Base-by-base conservation (phyloP, 2,797 vertebrate species). In the Champsocephalus gunnari region DNA sequence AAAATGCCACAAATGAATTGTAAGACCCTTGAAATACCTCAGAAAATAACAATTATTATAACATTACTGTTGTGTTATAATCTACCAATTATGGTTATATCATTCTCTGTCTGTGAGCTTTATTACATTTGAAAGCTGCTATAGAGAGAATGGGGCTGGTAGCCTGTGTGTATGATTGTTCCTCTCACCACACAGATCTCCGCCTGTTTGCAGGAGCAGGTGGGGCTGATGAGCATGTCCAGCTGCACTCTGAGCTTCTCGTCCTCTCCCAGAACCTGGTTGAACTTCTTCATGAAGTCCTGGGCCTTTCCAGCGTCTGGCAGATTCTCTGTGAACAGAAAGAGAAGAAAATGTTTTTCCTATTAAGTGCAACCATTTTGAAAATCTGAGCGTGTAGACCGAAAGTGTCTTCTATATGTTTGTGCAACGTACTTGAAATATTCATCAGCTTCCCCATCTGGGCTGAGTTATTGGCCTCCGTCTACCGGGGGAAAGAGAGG, bases 281-380 rank as follows among this genome's bases (percentile, higher is more conserved):
- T 99, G 89, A 99, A 99, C 89, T 96, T 99, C 92, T 99, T 99
- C 95, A 99, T 98, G 93, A 99, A 99, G 94, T 99, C 97, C 92
- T 99, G 98, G 73, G 97, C 98, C 93, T 99, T 99, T 61, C 98
- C 98, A 73, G 97, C 97, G 75, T 99, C 98, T 69, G 98, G 98
- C 58, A 99, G 95, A 88, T 99, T 99, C 92, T 99, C 98, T 99
- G 87, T 24, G 82, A 73, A 80, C 78, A 91, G 59, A 89, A 41
- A 34, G 55, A 28, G 24, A 28, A 28, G 24, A 28, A 28, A 28
- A 3, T 0, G 9, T n/a, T 3, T 9, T 21, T 41, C 14, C 73
- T 4, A 12, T n/a, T 8, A 12, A 12, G 14, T 13, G 21, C 0
- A 34, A 48, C 28, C 2, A 49, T 57, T 66, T 54, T 9, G 5